Percentiles rank a stretch among this genome's conserved stretches.
Evolutionary conservation across 2,113 vertebrate species (phyloP).

Genomic region (Danionella cerebrum): DNA sequence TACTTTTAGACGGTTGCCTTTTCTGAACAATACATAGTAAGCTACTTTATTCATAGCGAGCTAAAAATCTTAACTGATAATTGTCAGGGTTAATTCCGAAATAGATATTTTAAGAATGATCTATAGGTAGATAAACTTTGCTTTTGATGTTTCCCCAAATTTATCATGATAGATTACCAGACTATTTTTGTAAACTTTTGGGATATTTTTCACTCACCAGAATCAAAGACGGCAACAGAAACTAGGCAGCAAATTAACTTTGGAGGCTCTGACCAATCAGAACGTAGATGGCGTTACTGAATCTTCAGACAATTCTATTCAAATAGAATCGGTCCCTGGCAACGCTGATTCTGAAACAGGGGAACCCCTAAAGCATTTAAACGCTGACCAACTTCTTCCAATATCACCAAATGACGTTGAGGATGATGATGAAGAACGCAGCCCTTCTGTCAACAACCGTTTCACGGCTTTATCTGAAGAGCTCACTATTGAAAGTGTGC

Average conservation of each 20-base stretch:
- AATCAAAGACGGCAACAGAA: slow-evolving; percentile 83
- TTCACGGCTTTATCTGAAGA: slow-evolving; percentile 48
- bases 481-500: slow-evolving; percentile 22
- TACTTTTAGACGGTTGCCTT: no score
- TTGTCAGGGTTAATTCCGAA: no score
- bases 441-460: slow-evolving; percentile 41
- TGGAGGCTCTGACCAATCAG: slow-evolving; percentile 39
- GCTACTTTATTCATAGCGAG: no score
- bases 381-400: background rate
- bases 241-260: slow-evolving; percentile 63
- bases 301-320: background rate
- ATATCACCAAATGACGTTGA: slow-evolving; percentile 3
- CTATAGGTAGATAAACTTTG: no score
- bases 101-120: no score
- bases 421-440: slow-evolving; percentile 19
- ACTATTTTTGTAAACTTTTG: no score
- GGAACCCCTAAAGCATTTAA: background rate
- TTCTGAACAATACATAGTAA: no score
- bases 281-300: slow-evolving; percentile 1
- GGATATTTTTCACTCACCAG: slow-evolving; percentile 48
- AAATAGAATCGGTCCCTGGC: background rate
- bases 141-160: no score
- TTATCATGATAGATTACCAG: no score
- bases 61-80: no score
- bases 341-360: background rate